Evolutionary conservation across 2,888 invertebrate species (phyloP).

Genomic region (Erebia epiphron): DNA sequence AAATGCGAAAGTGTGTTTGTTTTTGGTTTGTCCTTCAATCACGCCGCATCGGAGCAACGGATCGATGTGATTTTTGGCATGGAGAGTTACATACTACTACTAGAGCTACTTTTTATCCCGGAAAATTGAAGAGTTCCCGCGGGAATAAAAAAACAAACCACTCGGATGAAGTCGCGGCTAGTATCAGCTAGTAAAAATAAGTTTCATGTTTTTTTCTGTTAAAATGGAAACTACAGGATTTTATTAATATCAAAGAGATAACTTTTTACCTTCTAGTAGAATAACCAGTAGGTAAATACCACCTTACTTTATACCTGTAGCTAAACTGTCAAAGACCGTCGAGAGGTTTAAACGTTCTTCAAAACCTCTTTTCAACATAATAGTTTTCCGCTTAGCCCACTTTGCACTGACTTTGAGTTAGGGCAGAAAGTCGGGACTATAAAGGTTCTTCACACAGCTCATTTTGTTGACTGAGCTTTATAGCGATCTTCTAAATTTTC

Average conservation of each 20-base stretch:
- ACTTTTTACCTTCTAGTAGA: background rate
- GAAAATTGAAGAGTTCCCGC: too few species aligned
- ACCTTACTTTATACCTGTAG: constrained; percentile 1
- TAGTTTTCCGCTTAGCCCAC: constrained; percentile 28
- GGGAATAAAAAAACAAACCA: too few species aligned
- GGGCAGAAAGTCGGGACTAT: constrained; percentile 26
- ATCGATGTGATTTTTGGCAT: too few species aligned
- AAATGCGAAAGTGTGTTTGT: too few species aligned
- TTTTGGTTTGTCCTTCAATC: too few species aligned
- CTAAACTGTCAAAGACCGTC: constrained; percentile 1
- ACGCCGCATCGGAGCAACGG: too few species aligned
- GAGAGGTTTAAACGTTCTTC: constrained; percentile 18
- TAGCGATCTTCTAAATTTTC: too few species aligned
- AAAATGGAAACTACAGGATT: background rate
- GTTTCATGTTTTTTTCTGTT: background rate
- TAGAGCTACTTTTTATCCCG: too few species aligned
- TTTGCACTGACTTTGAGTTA: constrained; percentile 33
- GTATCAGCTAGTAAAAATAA: too few species aligned
- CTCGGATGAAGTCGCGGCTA: too few species aligned
- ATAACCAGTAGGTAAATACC: too few species aligned
- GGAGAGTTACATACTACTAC: too few species aligned
- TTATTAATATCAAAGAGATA: background rate
- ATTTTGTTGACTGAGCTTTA: background rate
- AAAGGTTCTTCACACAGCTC: constrained; percentile 30
- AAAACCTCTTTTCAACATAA: constrained; percentile 30